Base-by-base conservation (phyloP, 2,888 invertebrate species). In the Meiosimyza platycephala region DNA sequence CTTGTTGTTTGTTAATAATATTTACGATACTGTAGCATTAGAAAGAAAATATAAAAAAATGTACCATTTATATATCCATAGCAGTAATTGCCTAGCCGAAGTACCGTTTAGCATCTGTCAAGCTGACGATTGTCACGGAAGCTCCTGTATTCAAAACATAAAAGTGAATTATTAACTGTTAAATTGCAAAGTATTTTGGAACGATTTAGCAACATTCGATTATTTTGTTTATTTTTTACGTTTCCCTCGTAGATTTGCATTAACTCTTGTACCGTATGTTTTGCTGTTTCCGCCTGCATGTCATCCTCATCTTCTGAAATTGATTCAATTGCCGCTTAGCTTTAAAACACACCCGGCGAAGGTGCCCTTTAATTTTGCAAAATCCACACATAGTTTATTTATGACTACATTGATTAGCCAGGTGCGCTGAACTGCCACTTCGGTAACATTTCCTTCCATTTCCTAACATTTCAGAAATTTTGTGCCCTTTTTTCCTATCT, bases 131-230 rank as follows among this genome's bases (percentile, higher is more conserved):
- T 6, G 72, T 73, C 18, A 76, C 76, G 16, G 73, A 57, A 52
- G 75, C 75, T 50, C 73, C 73, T 50, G 75, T 74, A 48, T 67
- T 74, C 73, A 54, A 75, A 75, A 52, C 69, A 66, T 67, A 71
- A 68, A 13, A 65, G 47, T 16, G 55, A 13, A 54, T 18, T 40
- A 52, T 64, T 64, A 13, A 64, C 64, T 18, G 15, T 47, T 16
- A 64, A 15, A 64, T 40, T 50, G 18, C 47, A 47, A 13, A 5
- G 15, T 12, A 64, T 64, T 50, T 64, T 64, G 4, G 64, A 16
- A 18, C 64, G 64, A 6, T 48, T 51, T 9, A 18, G 18, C 54
- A 9, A 18, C 7, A 51, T 59, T 28, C 28, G 18, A 51, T 57
- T 71, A 52, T 55, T 28, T 28, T 28, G 4, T 3, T 3, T 28